Evolutionary conservation across 2,113 vertebrate genomes (phyloP).

Genomic region (Thunnus maccoyii): DNA sequence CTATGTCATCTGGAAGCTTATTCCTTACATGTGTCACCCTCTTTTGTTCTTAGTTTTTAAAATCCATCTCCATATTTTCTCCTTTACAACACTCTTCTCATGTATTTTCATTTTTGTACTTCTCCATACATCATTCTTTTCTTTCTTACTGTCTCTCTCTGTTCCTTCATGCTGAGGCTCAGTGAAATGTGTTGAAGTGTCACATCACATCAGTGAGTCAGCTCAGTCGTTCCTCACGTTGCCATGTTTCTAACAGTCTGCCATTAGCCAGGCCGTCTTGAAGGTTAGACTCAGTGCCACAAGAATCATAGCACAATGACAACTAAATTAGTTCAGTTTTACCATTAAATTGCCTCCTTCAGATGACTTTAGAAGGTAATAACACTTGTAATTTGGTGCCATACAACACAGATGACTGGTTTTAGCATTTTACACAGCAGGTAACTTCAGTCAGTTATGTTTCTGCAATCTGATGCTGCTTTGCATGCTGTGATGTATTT

Average conservation of each 20-base stretch:
- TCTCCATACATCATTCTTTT: background rate
- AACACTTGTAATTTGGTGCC: conserved; percentile 15
- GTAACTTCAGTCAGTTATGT: conserved; percentile 6
- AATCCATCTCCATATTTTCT: background rate
- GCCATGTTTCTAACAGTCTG: background rate
- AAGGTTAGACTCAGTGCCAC: background rate
- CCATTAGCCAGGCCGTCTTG: background rate
- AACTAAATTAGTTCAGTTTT: conserved; percentile 31
- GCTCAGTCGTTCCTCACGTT: conserved; percentile 9
- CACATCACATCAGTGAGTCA: conserved; percentile 22
- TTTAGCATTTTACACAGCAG: conserved; percentile 18
- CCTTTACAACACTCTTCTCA: background rate
- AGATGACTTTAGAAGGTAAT: conserved; percentile 3
- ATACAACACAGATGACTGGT: conserved; percentile 22
- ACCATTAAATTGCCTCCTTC: conserved; percentile 19
- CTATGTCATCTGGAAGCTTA: background rate
- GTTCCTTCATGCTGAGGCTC: conserved; percentile 11
- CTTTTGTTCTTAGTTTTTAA: background rate
- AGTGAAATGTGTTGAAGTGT: conserved; percentile 7
- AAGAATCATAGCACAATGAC: background rate
- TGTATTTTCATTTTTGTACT: background rate
- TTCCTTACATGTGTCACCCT: conserved; percentile 20
- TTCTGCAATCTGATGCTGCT: background rate
- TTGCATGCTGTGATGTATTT: background rate
- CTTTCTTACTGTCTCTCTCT: background rate